Evolutionary conservation across 2,888 invertebrate species (phyloP), one percentile per base, ranked within the genome.

Genomic region (Nycteola revayana): DNA sequence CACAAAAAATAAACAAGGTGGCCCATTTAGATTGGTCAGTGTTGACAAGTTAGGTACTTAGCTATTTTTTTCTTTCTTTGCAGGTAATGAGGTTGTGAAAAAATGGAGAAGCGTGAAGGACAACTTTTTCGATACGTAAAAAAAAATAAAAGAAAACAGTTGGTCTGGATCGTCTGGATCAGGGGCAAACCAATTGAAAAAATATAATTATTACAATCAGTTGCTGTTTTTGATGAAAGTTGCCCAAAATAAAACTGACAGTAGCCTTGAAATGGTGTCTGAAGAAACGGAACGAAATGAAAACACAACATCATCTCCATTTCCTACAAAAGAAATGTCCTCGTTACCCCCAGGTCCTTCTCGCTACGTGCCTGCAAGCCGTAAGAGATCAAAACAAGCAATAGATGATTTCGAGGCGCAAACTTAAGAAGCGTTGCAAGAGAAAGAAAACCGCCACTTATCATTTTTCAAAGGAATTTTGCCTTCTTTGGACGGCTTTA

Each of bases 401-500:
- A 38, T 55, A 35, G 50, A 55, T 42, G 45, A 52, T 31, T 52
- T 52, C 33, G 50, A 54, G 35, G 32, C 30, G 28, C 31, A 49
- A 48, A 10, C 37, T 7, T 45, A 47, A 45, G 27, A 56, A 36
- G 39, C 42, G 30, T 35, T 49, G 28, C 27, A 55, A 10, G 44
- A 46, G 34, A 32, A 31, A 40, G 48, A 54, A 49, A 54, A 49
- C 28, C 42, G 51, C 44, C 54, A 57, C 36, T 47, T 50, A 35
- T 47, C 49, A 32, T 53, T 50, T 56, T 49, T 50, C 28, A 52
- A 50, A 48, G 56, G 49, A 40, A 54, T 56, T 50, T 44, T 54
- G 54, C 54, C 57, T 36, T 49, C 51, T 48, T 43, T 50, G 31
- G 35, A 55, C 27, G 9, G 25, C 38, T 53, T 55, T 50, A 54